Evolutionary conservation across 2,113 vertebrate species (phyloP).

Genomic region (Sylvia atricapilla): DNA sequence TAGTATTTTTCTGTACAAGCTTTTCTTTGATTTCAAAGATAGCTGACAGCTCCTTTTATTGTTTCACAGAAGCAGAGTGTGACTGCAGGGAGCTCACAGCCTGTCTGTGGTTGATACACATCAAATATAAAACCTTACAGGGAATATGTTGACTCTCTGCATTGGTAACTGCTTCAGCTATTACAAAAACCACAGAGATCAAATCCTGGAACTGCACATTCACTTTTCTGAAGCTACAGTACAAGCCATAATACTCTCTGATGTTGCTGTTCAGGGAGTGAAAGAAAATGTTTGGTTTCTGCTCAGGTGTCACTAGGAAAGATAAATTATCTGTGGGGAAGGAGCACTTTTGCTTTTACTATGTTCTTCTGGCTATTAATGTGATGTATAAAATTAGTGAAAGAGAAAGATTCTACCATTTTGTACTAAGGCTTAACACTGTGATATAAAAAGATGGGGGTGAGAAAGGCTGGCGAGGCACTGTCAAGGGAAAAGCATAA

Average conservation of each 20-base stretch:
- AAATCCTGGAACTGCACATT: constrained; percentile 31
- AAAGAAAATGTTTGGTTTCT: constrained; percentile 46
- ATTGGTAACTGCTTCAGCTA: neutral
- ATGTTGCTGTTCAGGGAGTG: constrained; percentile 37
- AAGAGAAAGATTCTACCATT: constrained; percentile 32
- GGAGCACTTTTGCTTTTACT: constrained; percentile 31
- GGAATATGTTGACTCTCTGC: constrained; percentile 3
- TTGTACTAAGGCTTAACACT: constrained; percentile 57
- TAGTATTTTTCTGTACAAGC: neutral
- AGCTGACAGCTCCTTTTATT: constrained; percentile 21
- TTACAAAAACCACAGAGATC: neutral
- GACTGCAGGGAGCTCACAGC: constrained; percentile 25
- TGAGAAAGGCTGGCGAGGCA: neutral
- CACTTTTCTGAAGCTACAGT: constrained; percentile 56
- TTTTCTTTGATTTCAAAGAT: constrained; percentile 31
- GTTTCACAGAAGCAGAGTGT: neutral
- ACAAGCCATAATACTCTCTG: constrained; percentile 78
- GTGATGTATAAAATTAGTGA: neutral
- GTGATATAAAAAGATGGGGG: constrained; percentile 16
- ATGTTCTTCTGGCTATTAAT: constrained; percentile 23
- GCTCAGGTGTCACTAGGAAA: constrained; percentile 51
- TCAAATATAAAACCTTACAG: constrained; percentile 53
- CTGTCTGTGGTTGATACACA: neutral
- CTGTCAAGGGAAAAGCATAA: neutral
- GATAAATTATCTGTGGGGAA: neutral